Conservation (phyloP, 1,140 invertebrate species). For the Lasaia peninsularis region DNA sequence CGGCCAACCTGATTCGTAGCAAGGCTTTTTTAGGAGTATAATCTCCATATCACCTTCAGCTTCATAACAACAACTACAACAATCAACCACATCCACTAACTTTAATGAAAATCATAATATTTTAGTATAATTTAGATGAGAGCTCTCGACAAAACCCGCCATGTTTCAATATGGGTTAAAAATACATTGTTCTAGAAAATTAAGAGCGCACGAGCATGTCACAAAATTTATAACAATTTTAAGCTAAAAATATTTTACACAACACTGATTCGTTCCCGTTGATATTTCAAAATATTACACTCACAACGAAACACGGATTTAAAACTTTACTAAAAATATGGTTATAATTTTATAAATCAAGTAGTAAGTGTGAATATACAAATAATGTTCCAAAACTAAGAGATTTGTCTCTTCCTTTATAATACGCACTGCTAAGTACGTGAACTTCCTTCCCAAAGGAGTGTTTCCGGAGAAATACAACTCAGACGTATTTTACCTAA, state of each 20-base stretch:
- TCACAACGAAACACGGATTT: not conserved
- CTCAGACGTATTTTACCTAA: too few relatives aligned
- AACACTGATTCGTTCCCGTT: not conserved
- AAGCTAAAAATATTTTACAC: conserved; percentile 5
- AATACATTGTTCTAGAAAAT: not conserved
- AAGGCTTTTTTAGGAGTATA: too few relatives aligned
- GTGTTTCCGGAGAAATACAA: too few relatives aligned
- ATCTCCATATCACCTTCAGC: too few relatives aligned
- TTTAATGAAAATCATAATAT: not conserved
- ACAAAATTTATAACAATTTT: conserved; percentile 4
- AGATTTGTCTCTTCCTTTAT: too few relatives aligned
- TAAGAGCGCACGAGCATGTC: not conserved
- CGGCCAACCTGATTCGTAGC: too few relatives aligned
- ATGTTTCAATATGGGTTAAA: conserved; percentile 6
- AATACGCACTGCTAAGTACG: too few relatives aligned
- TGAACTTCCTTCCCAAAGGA: too few relatives aligned
- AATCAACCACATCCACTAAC: too few relatives aligned
- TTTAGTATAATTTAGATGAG: not conserved
- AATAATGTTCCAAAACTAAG: too few relatives aligned
- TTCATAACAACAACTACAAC: not conserved
- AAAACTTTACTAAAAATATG: not conserved
- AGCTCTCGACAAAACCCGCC: not conserved
- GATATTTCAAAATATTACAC: not conserved
- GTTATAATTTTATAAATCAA: not conserved
- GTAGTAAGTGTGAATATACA: not conserved